A percentile compares a stretch with the other conserved stretches of the same genome.
These are phyloP conservation scores for Epinotia demarniana DNA, from an alignment of 2,888 invertebrate species.

Conservation along the genomic window DNA sequence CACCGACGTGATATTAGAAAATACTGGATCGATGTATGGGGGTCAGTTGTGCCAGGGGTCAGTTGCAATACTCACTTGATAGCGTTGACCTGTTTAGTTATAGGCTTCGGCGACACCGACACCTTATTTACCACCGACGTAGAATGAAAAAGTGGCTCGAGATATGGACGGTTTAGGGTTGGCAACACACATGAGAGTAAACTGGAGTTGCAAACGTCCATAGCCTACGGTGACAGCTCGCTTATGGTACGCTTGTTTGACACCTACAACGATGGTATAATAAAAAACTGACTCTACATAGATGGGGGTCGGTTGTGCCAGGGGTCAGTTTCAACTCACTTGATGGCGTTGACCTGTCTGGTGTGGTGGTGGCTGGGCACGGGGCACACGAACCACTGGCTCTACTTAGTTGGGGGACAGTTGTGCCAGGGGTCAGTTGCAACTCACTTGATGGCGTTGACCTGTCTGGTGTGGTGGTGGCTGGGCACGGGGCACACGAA, in stretches of 20 bases:
- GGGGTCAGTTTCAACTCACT: slow-evolving; percentile 70
- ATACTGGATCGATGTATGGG: too few species aligned
- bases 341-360: slow-evolving; percentile 89
- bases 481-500: slow-evolving; percentile 96
- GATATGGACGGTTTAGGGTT: too few species aligned
- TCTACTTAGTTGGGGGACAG: slow-evolving; percentile 51
- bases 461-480: slow-evolving; percentile 91
- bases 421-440: too few species aligned
- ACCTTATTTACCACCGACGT: too few species aligned
- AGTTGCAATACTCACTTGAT: slow-evolving; percentile 84
- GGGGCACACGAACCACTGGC: slow-evolving; percentile 97
- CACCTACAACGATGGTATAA: too few species aligned
- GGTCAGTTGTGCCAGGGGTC: background rate
- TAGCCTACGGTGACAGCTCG: too few species aligned
- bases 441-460: slow-evolving; percentile 89
- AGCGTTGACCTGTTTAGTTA: slow-evolving; percentile 90
- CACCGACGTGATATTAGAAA: too few species aligned
- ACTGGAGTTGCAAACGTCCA: too few species aligned
- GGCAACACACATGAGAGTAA: too few species aligned
- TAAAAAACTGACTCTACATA: slow-evolving; percentile 86
- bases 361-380: slow-evolving; percentile 94
- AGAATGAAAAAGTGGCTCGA: too few species aligned
- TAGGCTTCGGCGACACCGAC: too few species aligned
- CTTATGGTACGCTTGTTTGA: too few species aligned
- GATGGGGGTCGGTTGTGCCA: slow-evolving; percentile 65